Evolutionary conservation across 2,113 vertebrate genomes (phyloP), one percentile per base, ranked within the genome.

Genomic region (Podarcis cretensis): DNA sequence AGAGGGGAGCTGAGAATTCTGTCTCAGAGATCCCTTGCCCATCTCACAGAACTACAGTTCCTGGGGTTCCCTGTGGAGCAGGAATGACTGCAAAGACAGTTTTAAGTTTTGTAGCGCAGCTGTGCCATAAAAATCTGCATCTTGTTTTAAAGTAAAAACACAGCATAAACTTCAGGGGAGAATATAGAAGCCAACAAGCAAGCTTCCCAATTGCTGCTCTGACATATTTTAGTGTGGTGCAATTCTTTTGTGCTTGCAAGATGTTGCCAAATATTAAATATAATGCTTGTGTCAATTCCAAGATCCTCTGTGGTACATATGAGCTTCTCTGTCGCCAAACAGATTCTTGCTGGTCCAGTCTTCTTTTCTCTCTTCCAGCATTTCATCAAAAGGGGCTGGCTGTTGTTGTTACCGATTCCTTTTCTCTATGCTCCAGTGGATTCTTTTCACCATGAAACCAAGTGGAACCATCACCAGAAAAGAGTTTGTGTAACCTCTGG

Each of bases 381-480:
- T 20, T 6, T 32, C 57, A 76, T 74, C 35, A 63, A 66, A 81
- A 27, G 21, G 73, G 76, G 73, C 13, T n/a, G 16, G 6, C 37
- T 25, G 48, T 57, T 43, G 35, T 37, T 48, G 75, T 23, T 81
- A 8, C 27, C 21, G 5, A 75, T 25, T 16, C 32, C 37, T 75
- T 76, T 65, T 35, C 57, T 83, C 59, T 68, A 18, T 77, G 74
- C 73, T 68, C 59, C 37, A 48, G 37, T 25, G 9, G 81, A 32
- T 88, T 76, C 21, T 37, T 37, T 68, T 83, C 63, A 68, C 16
- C n/a, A 82, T 68, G 66, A 87, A 81, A 87, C 48, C 73, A 43
- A 83, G 27, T 66, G 37, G 57, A 87, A 32, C 57, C 13, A 54
- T 68, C 12, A 20, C 71, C n/a, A 54, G 59, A 14, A 77, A 76